Evolutionary conservation across 2,888 invertebrate species (phyloP).

Genomic region (Branchellion lobata): DNA sequence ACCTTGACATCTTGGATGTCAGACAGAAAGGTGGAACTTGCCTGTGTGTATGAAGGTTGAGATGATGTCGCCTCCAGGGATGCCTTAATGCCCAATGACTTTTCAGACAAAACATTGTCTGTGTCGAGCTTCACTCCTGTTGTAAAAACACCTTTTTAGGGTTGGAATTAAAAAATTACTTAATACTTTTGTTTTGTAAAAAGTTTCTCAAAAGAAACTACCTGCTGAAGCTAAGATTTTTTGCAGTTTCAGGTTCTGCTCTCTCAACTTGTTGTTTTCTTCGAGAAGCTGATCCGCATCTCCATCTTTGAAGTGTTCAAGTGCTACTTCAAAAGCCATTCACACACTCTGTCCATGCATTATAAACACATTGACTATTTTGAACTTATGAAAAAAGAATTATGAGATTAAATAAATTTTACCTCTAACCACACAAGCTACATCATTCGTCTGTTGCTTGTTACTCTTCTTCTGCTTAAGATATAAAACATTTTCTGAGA

Average conservation of each 20-base stretch:
- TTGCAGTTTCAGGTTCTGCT: slow-evolving; percentile 39
- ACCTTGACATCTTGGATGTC: slow-evolving; percentile 42
- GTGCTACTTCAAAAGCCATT: too few relatives aligned
- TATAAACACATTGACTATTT: too few relatives aligned
- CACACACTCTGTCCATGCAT: too few relatives aligned
- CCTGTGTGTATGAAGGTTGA: background rate
- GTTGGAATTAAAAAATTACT: too few relatives aligned
- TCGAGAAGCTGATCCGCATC: slow-evolving; percentile 35
- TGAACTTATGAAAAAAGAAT: too few relatives aligned
- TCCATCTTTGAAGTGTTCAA: background rate
- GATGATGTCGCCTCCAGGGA: slow-evolving; percentile 5
- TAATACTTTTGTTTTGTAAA: too few relatives aligned
- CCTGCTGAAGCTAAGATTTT: slow-evolving; percentile 38
- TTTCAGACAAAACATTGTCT: background rate
- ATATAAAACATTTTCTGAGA: too few relatives aligned
- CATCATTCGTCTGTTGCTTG: too few relatives aligned
- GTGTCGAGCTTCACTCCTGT: slow-evolving; percentile 34
- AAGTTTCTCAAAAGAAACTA: too few relatives aligned
- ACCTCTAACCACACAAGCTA: too few relatives aligned
- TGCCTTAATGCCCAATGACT: background rate
- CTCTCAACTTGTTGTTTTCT: slow-evolving; percentile 41
- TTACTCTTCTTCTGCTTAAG: too few relatives aligned
- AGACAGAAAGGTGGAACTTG: slow-evolving; percentile 25
- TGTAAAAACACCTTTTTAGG: background rate
- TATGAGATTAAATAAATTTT: too few relatives aligned